Evolutionary conservation across 2,113 vertebrate genomes (phyloP).

Genomic region (Camelus bactrianus): DNA sequence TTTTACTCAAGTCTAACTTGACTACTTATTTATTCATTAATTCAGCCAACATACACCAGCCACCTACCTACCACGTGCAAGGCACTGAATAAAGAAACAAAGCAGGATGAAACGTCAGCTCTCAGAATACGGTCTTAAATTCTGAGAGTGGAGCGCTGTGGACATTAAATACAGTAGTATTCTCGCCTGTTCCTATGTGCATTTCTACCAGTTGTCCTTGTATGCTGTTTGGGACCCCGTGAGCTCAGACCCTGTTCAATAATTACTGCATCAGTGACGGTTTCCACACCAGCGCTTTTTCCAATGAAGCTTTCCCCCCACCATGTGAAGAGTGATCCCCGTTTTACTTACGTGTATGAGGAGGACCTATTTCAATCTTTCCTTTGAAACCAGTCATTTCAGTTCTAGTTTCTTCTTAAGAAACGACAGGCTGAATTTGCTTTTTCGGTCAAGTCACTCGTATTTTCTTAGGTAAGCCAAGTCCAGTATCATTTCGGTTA

Average conservation of each 20-base stretch:
- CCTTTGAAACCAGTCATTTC: constrained; percentile 36
- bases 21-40: constrained; percentile 24
- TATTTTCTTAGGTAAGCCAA: constrained; percentile 27
- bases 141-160: neutral
- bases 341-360: neutral
- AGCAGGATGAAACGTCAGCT: constrained; percentile 21
- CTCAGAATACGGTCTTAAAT: neutral
- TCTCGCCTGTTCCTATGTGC: neutral
- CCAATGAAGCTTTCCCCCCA: neutral
- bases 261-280: neutral
- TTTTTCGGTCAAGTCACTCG: neutral
- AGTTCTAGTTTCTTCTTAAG: constrained; percentile 39
- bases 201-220: constrained; percentile 47
- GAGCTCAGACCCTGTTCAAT: neutral
- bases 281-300: constrained; percentile 20
- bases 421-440: neutral
- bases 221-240: neutral
- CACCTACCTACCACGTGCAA: constrained; percentile 22
- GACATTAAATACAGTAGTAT: neutral
- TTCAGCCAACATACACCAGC: neutral
- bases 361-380: constrained; percentile 22
- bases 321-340: neutral
- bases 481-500: neutral
- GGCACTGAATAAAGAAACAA: constrained; percentile 50
- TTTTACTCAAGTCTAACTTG: constrained; percentile 37